Conservation (phyloP, 2,888 invertebrate genomes). For the Scaeva pyrastri region DNA sequence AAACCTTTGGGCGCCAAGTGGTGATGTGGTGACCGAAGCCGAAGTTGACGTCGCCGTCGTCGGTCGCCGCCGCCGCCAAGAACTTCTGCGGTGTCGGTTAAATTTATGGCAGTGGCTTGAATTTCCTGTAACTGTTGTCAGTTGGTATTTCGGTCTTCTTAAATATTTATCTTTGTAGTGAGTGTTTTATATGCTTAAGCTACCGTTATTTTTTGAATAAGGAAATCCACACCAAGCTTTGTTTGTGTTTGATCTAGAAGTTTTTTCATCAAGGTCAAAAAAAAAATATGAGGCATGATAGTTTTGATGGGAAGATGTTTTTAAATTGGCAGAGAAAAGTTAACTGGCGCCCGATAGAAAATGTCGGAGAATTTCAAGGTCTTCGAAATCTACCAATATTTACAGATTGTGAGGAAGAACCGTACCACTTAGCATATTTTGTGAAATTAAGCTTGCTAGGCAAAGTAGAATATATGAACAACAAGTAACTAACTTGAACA, state of each 20-base stretch:
- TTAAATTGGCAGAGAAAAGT: too few species aligned
- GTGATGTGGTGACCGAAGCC: background rate
- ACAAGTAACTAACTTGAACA: too few species aligned
- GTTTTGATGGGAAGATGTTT: too few species aligned
- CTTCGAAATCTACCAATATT: too few species aligned
- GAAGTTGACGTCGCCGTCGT: too few species aligned
- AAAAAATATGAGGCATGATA: too few species aligned
- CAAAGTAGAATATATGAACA: too few species aligned
- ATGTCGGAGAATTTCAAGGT: too few species aligned
- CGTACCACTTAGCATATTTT: too few species aligned
- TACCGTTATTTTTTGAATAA: constrained; percentile 59
- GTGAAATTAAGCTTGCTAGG: too few species aligned
- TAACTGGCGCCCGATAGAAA: too few species aligned
- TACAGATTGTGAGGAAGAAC: too few species aligned
- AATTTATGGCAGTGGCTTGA: constrained; percentile 47
- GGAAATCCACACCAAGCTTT: constrained; percentile 63
- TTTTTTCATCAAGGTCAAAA: constrained; percentile 60
- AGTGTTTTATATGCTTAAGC: constrained; percentile 26
- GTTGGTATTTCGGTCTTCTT: background rate
- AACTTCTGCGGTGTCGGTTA: background rate
- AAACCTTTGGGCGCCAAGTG: constrained; percentile 73
- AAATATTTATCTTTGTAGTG: constrained; percentile 31
- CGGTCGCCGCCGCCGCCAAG: background rate
- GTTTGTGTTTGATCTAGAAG: background rate
- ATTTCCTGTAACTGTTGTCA: constrained; percentile 48